These are phyloP conservation scores for Sinella curviseta DNA, from an alignment of 1,140 invertebrate species.

Conservation along the genomic window DNA sequence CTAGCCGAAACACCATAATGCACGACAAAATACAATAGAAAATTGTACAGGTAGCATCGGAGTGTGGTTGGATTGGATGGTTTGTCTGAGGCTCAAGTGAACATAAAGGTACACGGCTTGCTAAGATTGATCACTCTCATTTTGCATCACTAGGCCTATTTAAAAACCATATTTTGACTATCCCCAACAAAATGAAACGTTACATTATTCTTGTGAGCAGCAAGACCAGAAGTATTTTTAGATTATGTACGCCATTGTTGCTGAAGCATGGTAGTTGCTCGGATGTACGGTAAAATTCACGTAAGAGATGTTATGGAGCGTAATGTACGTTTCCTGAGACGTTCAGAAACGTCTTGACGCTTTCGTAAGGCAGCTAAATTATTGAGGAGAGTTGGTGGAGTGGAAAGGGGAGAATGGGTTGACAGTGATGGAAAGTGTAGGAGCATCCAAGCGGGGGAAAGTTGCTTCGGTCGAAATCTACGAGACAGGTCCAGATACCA, in stretches of 20 bases:
- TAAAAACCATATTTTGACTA: constrained; percentile 18
- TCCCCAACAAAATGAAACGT: too few relatives aligned
- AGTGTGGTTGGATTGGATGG: background rate
- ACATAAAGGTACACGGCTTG: too few relatives aligned
- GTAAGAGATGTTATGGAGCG: too few relatives aligned
- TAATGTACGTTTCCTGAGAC: background rate
- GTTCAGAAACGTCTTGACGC: background rate
- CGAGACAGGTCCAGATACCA: constrained; percentile 2
- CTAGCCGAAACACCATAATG: too few relatives aligned
- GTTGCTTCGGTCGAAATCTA: background rate
- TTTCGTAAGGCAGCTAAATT: constrained; percentile 5
- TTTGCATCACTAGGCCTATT: constrained; percentile 2
- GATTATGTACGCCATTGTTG: too few relatives aligned
- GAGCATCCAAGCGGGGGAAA: constrained; percentile 3
- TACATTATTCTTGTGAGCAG: too few relatives aligned
- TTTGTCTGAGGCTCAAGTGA: too few relatives aligned
- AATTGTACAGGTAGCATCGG: background rate
- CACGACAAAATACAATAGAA: background rate
- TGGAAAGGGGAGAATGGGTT: constrained; percentile 16
- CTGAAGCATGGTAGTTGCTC: background rate
- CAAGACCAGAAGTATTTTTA: too few relatives aligned
- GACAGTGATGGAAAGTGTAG: constrained; percentile 16
- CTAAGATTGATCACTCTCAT: constrained; percentile 11
- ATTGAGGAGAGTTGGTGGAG: constrained; percentile 13
- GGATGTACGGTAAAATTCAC: too few relatives aligned